Base-by-base conservation (phyloP, 2,888 invertebrate species). In the Belgica antarctica region DNA sequence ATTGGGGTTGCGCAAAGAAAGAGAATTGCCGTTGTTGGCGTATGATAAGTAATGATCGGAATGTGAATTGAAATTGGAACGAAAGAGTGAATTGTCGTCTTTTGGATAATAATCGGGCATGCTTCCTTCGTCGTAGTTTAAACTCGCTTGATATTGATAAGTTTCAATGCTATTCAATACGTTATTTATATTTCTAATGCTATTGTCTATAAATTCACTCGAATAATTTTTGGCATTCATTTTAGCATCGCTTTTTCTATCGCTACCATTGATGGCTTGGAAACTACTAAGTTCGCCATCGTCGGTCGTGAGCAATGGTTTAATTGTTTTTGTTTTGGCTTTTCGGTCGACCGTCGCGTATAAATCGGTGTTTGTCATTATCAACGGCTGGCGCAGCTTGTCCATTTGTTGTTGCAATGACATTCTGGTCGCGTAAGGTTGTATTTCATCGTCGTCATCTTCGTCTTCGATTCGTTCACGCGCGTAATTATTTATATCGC, bases 301-400 rank as follows among this genome's bases (percentile, higher is more conserved):
- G 41, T 59, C 61, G 4, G 62, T 62, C 1, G 61, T 70, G 25
- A 41, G 12, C 59, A 70, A 61, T 15, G 34, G 61, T 31, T 70
- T 70, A 12, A 61, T 61, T 70, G 36, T 46, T 74, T 80, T 80
- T 0, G 78, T 78, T 72, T 80, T 80, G 7, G 77, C 76, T 71
- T 80, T 80, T 61, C 80, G 77, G 75, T 80, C 80, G n/a, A 80
- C 78, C 1, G 80, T 80, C 2, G 80, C 80, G 74, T 80, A 80
- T 15, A 80, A 78, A 71, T 80, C 80, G 71, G 78, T 61, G 41
- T n/a, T 61, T 61, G 59, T 70, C 10, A 61, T 70, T n/a, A 70
- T 59, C 5, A 61, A 36, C 10, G 70, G 61, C 34, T 70, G 70
- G 41, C 61, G 57, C 3, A 25, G 10, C 2, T 12, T 17, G n/a